Base-by-base conservation (phyloP, 2,888 invertebrate species). In the Pachycephus smyrnensis region DNA sequence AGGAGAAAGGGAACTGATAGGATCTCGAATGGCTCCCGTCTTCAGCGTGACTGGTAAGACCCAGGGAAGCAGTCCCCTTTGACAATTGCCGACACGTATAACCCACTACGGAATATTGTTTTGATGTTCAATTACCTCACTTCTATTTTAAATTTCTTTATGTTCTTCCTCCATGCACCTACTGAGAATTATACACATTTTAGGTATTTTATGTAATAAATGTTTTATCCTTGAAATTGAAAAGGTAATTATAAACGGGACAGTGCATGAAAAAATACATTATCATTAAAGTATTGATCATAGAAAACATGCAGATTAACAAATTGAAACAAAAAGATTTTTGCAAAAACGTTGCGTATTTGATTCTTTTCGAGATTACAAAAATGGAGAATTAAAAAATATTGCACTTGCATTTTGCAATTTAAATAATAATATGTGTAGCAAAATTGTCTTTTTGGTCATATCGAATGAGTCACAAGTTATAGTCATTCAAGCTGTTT, bases 11-110 rank as follows among this genome's bases (percentile, higher is more conserved):
- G 55, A 55, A 55, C 55, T 55, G 89, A 90, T 90, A 89, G 84
- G 85, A 90, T 90, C 90, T 90, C 84, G 79, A 83, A 86, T 84
- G 86, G 90, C 90, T 90, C 88, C 90, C 86, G 90, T 90, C 89
- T 90, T 90, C 86, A 89, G 89, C 88, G 88, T 90, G 89, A 89
- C 90, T 90, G 84, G 88, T 87, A 88, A 88, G 82, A 85, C 84
- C 82, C 81, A 79, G 79, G 69, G 80, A 79, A 75, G 80, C 76
- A 79, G 79, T 78, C 76, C 79, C 82, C 88, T 90, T 89, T 89
- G 89, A 89, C 88, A 88, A 88, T 85, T 83, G 87, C 87, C 88
- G 88, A 87, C 87, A 80, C 75, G 75, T 69, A 73, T 74, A 77
- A 78, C 55, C 76, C 79, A 37, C 69, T 40, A 31, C 75, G 75